phyloP scores from a whole-genome alignment of 2,113 vertebrate genomes.

The Anthoscopus minutus region DNA sequence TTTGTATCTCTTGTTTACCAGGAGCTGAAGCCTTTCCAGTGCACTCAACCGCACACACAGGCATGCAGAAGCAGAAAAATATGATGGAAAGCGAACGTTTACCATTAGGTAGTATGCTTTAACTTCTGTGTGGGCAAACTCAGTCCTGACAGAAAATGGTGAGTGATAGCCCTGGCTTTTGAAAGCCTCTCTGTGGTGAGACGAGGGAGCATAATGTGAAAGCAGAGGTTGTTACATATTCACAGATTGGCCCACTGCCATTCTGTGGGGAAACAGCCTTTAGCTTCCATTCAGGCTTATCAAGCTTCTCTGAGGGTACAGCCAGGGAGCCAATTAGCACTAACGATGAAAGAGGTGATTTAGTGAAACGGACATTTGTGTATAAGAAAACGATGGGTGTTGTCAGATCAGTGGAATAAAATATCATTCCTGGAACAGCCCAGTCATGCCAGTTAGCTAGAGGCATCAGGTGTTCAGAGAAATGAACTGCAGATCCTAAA shows the following conservation, averaged over 20 bases:
- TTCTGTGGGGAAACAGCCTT: neutral
- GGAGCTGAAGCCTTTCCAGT: neutral
- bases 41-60: neutral
- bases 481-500: neutral
- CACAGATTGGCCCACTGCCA: neutral
- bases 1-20: neutral
- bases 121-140: neutral
- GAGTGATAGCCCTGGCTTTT: neutral
- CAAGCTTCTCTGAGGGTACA: neutral
- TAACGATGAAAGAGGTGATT: slow-evolving; percentile 42
- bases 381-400: neutral
- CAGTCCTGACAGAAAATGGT: neutral
- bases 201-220: neutral
- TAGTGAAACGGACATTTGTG: neutral
- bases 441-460: neutral
- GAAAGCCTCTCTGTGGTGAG: neutral
- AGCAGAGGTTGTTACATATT: neutral
- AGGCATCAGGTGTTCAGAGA: neutral
- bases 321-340: slow-evolving; percentile 33
- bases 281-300: neutral
- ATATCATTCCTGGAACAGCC: neutral
- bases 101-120: neutral
- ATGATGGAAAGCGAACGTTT: neutral
- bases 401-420: slow-evolving; percentile 16
- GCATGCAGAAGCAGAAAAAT: neutral